Evolutionary conservation across 2,797 vertebrate species (phyloP).

Genomic region (Xiphorhynchus erythropygius): DNA sequence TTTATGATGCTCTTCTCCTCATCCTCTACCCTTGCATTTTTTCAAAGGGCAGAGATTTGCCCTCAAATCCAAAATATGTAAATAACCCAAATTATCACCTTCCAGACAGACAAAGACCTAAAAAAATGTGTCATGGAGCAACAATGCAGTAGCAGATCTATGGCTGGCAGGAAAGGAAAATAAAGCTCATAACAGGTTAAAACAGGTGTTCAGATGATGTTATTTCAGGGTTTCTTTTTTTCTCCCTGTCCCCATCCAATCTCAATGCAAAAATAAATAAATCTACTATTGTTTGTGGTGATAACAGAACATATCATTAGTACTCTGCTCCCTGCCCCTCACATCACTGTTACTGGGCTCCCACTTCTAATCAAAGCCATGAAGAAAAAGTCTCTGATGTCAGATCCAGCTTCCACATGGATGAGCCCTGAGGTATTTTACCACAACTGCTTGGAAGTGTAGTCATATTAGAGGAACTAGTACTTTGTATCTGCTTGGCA

Average conservation of each 20-base stretch:
- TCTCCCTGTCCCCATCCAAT: not conserved
- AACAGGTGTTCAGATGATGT: not conserved
- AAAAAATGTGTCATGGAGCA: not conserved
- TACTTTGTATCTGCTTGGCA: not conserved
- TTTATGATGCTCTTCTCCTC: not conserved
- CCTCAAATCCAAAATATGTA: not conserved
- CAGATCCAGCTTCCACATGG: not conserved
- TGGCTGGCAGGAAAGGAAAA: not conserved
- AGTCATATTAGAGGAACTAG: not conserved
- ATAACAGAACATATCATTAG: not conserved
- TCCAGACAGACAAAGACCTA: not conserved
- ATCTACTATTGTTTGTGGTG: not conserved
- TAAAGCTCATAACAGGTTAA: not conserved
- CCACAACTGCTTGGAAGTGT: not conserved
- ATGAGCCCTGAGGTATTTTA: not conserved
- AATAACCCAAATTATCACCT: not conserved
- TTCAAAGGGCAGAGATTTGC: not conserved
- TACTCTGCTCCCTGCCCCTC: not conserved
- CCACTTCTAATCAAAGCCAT: not conserved
- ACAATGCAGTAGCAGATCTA: not conserved
- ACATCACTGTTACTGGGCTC: not conserved
- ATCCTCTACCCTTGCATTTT: not conserved
- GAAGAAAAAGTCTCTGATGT: not conserved
- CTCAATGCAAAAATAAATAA: not conserved
- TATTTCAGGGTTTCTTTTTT: not conserved